These are phyloP conservation scores for Kryptolebias ocellatus DNA, from an alignment of 2,797 vertebrate species.

Conservation along the genomic window DNA sequence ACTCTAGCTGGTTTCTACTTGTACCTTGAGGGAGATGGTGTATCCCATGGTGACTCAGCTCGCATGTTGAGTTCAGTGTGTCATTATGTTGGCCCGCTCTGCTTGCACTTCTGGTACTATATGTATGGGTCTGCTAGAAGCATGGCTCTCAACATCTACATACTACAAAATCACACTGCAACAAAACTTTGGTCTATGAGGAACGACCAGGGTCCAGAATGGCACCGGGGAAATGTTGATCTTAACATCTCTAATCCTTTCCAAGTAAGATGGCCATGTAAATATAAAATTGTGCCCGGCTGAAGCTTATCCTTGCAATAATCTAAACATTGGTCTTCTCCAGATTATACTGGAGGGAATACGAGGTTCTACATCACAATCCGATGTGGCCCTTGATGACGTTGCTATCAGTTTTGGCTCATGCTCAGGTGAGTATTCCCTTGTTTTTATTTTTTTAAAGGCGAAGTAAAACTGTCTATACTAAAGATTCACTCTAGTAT, in stretches of 20 bases:
- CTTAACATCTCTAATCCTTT: conserved; percentile 61
- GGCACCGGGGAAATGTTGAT: conserved; percentile 71
- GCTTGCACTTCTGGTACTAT: conserved; percentile 87
- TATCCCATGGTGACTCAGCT: conserved; percentile 73
- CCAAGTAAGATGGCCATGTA: conserved; percentile 64
- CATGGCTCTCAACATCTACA: conserved; percentile 80
- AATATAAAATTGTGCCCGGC: too few species aligned
- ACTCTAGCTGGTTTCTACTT: conserved; percentile 80
- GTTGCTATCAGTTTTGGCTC: conserved; percentile 73
- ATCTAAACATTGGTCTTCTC: not conserved
- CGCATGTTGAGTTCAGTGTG: conserved; percentile 81
- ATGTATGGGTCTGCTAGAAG: conserved; percentile 78
- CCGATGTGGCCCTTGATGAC: conserved; percentile 87
- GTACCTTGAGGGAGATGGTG: conserved; percentile 75
- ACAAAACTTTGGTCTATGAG: conserved; percentile 72
- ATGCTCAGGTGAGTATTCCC: conserved; percentile 74
- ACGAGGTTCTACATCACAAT: conserved; percentile 75
- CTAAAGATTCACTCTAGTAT: too few species aligned
- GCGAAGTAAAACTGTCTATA: too few species aligned
- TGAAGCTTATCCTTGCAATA: too few species aligned
- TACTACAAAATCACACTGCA: conserved; percentile 30
- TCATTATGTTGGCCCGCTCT: conserved; percentile 67
- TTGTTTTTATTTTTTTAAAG: not conserved
- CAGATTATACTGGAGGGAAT: conserved; percentile 86
- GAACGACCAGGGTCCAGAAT: conserved; percentile 77